Evolutionary conservation across 2,113 vertebrate species (phyloP).

Genomic region (Corapipo altera): DNA sequence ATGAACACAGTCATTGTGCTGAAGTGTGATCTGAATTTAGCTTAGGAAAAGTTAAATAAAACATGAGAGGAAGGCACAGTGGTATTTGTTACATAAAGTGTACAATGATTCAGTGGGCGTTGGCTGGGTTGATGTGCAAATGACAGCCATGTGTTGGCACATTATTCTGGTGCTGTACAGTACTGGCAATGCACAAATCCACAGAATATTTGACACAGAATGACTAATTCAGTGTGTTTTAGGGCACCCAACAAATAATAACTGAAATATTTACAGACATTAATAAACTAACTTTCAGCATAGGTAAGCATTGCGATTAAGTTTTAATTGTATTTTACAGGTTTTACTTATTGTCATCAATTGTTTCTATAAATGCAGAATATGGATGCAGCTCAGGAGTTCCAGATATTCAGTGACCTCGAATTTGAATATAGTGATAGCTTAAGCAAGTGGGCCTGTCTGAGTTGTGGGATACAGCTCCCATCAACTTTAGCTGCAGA

Average conservation of each 20-base stretch:
- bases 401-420: background rate
- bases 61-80: background rate
- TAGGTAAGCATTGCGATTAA: background rate
- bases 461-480: background rate
- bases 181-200: background rate
- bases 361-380: background rate
- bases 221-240: background rate
- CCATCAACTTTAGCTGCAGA: background rate
- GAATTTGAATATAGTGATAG: background rate
- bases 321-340: background rate
- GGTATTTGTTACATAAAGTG: background rate
- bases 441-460: background rate
- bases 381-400: background rate
- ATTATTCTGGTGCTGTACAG: background rate
- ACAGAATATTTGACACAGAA: background rate
- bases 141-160: background rate
- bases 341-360: background rate
- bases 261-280: background rate
- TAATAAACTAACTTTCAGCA: background rate
- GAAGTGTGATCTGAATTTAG: background rate
- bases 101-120: background rate
- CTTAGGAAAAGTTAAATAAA: background rate
- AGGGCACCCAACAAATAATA: background rate
- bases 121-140: background rate
- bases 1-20: accelerated